Conservation (phyloP, 2,888 invertebrate species). For the Xestoiulus laeticollis region DNA sequence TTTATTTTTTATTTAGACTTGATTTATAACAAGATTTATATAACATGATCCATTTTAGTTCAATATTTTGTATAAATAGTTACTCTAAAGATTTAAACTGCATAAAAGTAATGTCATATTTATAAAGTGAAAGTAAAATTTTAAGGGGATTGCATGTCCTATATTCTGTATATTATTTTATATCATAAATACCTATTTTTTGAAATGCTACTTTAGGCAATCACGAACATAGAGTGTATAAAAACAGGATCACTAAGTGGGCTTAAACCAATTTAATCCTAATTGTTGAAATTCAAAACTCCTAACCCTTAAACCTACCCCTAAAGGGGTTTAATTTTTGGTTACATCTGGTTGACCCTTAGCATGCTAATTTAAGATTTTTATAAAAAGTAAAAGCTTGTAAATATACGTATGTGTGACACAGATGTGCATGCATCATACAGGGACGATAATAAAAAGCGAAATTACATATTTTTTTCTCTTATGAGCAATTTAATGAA, state of each 20-base stretch:
- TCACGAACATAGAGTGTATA: not conserved
- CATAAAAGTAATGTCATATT: too few species aligned
- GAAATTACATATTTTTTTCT: constrained; percentile 11
- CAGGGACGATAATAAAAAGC: not conserved
- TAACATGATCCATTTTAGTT: too few species aligned
- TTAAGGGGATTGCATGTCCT: not conserved
- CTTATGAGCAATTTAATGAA: not conserved
- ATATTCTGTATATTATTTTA: not conserved
- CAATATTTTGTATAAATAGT: too few species aligned
- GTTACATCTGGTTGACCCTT: not conserved
- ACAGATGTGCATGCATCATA: constrained; percentile 29
- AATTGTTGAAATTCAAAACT: not conserved
- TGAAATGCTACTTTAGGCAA: not conserved
- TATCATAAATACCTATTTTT: not conserved
- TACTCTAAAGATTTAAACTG: not conserved
- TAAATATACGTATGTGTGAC: not conserved
- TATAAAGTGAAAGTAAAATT: not conserved
- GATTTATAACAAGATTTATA: too few species aligned
- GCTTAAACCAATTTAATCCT: not conserved
- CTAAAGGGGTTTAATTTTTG: not conserved
- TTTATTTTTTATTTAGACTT: too few species aligned
- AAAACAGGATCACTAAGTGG: not conserved
- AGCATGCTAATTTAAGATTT: not conserved
- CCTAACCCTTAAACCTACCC: too few species aligned
- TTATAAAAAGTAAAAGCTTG: not conserved